These are phyloP conservation scores for Lemur catta DNA, from an alignment of 2,797 vertebrate genomes.

Conservation along the genomic window DNA sequence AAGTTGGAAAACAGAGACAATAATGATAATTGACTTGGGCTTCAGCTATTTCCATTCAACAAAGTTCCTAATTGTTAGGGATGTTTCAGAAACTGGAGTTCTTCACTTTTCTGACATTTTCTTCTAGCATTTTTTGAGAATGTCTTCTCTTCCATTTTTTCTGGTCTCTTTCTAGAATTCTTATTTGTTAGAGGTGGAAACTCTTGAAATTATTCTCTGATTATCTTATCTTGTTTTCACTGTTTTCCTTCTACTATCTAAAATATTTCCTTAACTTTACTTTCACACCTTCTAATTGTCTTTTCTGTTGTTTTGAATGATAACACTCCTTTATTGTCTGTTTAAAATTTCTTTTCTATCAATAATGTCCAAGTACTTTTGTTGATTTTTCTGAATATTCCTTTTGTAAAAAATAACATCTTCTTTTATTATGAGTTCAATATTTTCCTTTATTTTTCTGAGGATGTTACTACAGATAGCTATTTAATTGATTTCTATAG, in stretches of 20 bases:
- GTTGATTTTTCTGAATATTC: neutral
- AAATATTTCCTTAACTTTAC: conserved; percentile 6
- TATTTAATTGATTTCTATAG: conserved; percentile 17
- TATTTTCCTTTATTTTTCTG: conserved; percentile 33
- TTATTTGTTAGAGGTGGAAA: neutral
- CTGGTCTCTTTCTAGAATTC: neutral
- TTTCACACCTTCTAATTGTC: neutral
- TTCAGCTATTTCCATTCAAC: neutral
- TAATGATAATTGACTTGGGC: neutral
- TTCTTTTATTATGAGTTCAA: neutral
- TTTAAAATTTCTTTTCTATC: neutral
- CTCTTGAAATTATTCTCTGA: neutral
- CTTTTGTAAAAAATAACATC: neutral
- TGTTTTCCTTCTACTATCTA: neutral
- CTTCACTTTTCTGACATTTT: neutral
- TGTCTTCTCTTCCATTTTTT: neutral
- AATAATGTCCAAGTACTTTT: conserved; percentile 14
- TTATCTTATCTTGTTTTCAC: neutral
- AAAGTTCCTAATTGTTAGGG: neutral
- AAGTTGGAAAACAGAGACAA: neutral
- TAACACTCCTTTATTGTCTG: neutral
- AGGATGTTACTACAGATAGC: neutral
- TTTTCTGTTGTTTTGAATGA: neutral
- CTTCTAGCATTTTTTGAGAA: neutral
- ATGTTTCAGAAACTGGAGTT: neutral